Conservation (phyloP, 2,113 vertebrate genomes). For the Zapus hudsonius region DNA sequence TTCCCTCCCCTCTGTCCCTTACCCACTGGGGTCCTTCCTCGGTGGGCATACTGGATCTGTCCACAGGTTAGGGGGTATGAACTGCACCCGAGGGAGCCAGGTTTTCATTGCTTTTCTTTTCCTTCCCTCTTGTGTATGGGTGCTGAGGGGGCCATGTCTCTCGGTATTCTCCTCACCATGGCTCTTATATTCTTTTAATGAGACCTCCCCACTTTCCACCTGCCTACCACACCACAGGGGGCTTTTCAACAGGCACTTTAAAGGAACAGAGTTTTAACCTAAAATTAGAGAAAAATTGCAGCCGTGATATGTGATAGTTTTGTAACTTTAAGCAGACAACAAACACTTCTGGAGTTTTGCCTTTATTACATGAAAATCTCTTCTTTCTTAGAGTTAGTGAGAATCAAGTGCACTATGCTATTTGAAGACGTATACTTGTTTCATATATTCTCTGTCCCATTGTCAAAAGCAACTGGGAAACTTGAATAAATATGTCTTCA, state of each 20-base stretch:
- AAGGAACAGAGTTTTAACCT: background rate
- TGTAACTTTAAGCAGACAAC: background rate
- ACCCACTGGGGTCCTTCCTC: too few relatives aligned
- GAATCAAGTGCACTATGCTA: background rate
- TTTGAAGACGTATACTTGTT: background rate
- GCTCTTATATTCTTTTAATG: too few relatives aligned
- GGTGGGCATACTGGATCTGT: too few relatives aligned
- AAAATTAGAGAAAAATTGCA: slow-evolving; percentile 26
- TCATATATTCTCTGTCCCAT: background rate
- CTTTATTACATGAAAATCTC: background rate
- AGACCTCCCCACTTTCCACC: background rate
- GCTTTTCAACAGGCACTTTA: background rate
- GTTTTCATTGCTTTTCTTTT: too few relatives aligned
- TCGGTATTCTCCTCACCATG: too few relatives aligned
- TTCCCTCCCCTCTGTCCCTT: too few relatives aligned
- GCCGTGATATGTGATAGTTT: background rate
- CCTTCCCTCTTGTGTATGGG: too few relatives aligned
- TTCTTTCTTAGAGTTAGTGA: background rate
- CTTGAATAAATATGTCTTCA: background rate
- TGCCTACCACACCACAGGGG: background rate
- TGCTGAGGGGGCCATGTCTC: too few relatives aligned
- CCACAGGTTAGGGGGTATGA: too few relatives aligned
- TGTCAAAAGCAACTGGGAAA: slow-evolving; percentile 20
- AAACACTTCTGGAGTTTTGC: background rate
- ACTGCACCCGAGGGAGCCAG: too few relatives aligned